phyloP scores from a whole-genome alignment of 2,797 vertebrate species.

The Myripristis murdjan region DNA sequence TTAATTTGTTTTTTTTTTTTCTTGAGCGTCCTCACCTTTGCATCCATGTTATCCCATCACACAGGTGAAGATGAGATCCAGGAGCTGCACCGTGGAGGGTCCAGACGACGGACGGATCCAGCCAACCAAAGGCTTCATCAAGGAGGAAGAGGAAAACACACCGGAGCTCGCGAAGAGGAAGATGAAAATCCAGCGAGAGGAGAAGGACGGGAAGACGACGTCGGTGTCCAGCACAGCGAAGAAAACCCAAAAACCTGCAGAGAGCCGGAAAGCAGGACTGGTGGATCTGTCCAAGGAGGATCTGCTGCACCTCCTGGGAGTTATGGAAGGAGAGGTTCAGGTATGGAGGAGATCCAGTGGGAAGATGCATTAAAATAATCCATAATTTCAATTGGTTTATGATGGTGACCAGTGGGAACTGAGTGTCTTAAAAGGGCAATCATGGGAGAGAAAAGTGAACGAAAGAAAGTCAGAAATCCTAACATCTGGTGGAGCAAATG shows the following conservation, averaged over 20 bases:
- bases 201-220: conserved; percentile 9
- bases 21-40: neutral
- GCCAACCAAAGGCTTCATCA: conserved; percentile 76
- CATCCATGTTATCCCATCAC: neutral
- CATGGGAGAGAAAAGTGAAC: too few relatives aligned
- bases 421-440: too few relatives aligned
- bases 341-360: conserved; percentile 71
- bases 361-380: neutral
- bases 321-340: conserved; percentile 99
- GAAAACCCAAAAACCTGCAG: conserved; percentile 80
- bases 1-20: too few relatives aligned
- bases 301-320: conserved; percentile 91
- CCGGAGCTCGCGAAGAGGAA: conserved; percentile 87
- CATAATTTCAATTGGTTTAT: too few relatives aligned
- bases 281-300: conserved; percentile 90
- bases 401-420: too few relatives aligned
- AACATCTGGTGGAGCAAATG: too few relatives aligned
- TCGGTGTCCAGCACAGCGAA: conserved; percentile 78
- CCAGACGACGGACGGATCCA: conserved; percentile 85
- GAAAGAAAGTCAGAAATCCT: too few relatives aligned
- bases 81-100: conserved; percentile 89
- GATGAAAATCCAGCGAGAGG: conserved; percentile 78
- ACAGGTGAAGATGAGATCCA: conserved; percentile 92
- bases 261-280: conserved; percentile 73
- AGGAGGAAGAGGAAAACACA: conserved; percentile 85